Base-by-base conservation (phyloP, 2,797 vertebrate genomes). In the Anabacerthia variegaticeps region DNA sequence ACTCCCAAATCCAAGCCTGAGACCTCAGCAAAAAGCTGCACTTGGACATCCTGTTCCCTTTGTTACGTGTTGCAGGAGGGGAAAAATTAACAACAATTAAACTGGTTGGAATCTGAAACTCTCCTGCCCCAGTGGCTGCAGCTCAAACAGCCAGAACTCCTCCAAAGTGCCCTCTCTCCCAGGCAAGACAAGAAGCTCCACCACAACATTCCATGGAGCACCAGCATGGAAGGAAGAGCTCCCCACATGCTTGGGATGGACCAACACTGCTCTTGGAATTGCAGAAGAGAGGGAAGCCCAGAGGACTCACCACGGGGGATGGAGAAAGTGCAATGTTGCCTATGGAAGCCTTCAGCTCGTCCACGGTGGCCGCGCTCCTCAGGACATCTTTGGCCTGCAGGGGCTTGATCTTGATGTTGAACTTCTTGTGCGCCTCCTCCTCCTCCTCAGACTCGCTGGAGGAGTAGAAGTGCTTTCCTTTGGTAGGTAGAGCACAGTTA, bases 371-470 rank as follows among this genome's bases (percentile, higher is more conserved):
- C 4, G 98, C 97, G 15, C 98, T 98, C 96, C 98, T 98, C 89
- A 98, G 97, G 30, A 98, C 97, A 81, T 99, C 99, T 66, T 99
- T 98, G 27, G 98, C 98, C 67, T 98, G 98, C 96, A 99, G 96
- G 3, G 99, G 99, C 86, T 99, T 99, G 97, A 99, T 99, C 97
- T 98, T 99, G 75, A 99, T 99, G 96, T 99, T 99, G 97, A 99
- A 99, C 92, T 99, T 99, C 97, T 98, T 99, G 95, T 98, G 98
- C 1, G 98, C 98, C 93, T 99, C 99, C 91, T 99, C 99, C 39
- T 99, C 99, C 34, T 99, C 99, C 93, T 99, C 99, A 0, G 99
- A 99, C 85, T 99, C 99, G 12, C 99, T 99, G 10, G 99, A 99
- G 81, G 99, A 99, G 98, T 99, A 99, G 97, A 99, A 99, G 93